A percentile compares a stretch with the other conserved stretches of the same genome.
Evolutionary conservation across 2,113 vertebrate genomes (phyloP).

Genomic region (Cairina moschata): DNA sequence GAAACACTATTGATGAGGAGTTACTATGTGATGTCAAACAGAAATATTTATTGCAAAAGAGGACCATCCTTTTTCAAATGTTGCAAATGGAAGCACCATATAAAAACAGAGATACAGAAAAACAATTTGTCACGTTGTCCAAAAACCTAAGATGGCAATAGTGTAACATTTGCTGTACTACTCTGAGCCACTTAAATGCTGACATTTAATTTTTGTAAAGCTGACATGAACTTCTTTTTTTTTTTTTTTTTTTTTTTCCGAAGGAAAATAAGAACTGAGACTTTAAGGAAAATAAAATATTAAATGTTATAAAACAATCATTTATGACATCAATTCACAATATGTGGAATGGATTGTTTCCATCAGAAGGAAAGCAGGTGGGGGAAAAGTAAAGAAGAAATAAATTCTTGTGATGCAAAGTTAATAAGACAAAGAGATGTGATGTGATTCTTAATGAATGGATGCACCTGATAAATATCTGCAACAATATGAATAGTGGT

Average conservation of each 20-base stretch:
- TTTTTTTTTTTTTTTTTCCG: not conserved
- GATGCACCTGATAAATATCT: not conserved
- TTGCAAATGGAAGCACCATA: not conserved
- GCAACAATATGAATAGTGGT: not conserved
- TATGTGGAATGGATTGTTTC: not conserved
- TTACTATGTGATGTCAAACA: not conserved
- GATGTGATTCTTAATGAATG: not conserved
- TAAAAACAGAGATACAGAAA: not conserved
- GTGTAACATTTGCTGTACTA: not conserved
- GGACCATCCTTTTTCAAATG: not conserved
- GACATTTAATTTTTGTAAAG: not conserved
- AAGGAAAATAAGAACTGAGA: not conserved
- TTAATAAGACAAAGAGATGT: not conserved
- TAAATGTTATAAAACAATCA: not conserved
- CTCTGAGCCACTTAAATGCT: not conserved
- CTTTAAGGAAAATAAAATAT: not conserved
- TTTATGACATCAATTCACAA: not conserved
- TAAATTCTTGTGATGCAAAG: not conserved
- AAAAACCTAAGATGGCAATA: not conserved
- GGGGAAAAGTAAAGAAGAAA: not conserved
- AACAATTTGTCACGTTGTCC: fast-evolving
- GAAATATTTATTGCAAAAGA: not conserved
- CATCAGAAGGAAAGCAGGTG: not conserved
- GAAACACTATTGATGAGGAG: not conserved
- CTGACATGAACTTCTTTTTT: not conserved